These are phyloP conservation scores for Phrixothrix hirtus DNA, from an alignment of 2,888 invertebrate species.

Conservation along the genomic window DNA sequence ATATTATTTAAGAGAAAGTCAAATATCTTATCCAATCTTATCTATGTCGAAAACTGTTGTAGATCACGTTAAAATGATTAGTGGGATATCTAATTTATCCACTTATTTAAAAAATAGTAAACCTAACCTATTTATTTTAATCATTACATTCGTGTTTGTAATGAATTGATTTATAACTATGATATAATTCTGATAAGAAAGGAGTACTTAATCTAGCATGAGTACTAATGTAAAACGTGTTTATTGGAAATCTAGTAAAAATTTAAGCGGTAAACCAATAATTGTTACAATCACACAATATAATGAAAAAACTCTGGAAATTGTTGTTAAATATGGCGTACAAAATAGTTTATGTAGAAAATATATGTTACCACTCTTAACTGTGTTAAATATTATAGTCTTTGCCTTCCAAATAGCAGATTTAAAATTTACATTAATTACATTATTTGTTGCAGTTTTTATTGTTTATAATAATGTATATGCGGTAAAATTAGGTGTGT, in stretches of 20 bases:
- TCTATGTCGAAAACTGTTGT: too few species aligned
- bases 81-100: too few species aligned
- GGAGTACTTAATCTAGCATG: too few species aligned
- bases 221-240: neutral
- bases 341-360: conserved; percentile 27
- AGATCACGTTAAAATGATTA: too few species aligned
- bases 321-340: conserved; percentile 31
- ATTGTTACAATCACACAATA: conserved; percentile 23
- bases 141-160: too few species aligned
- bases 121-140: too few species aligned
- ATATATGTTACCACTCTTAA: conserved; percentile 27
- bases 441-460: conserved; percentile 28
- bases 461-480: conserved; percentile 36
- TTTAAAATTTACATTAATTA: conserved; percentile 21
- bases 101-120: too few species aligned
- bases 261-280: conserved; percentile 32
- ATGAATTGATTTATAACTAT: too few species aligned
- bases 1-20: too few species aligned
- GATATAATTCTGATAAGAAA: too few species aligned
- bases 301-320: conserved; percentile 30
- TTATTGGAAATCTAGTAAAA: conserved; percentile 24
- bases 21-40: too few species aligned
- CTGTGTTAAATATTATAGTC: conserved; percentile 29
- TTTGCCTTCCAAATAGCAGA: conserved; percentile 22
- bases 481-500: conserved; percentile 45